Conservation (phyloP, 1,140 invertebrate species). For the Heliconius melpomene region DNA sequence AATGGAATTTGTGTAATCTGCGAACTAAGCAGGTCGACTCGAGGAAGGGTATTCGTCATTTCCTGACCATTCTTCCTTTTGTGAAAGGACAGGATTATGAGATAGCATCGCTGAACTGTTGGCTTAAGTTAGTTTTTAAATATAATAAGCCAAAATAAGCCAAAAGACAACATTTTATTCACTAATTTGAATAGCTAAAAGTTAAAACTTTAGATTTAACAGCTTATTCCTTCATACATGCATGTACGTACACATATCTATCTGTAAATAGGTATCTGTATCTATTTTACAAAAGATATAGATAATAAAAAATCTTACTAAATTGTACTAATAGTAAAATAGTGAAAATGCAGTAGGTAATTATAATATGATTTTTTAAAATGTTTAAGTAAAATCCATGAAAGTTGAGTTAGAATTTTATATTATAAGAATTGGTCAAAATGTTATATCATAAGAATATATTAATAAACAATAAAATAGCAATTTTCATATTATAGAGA, state of each 20-base stretch:
- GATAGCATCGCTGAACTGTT: constrained; percentile 14
- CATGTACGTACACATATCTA: not conserved
- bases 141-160: constrained; percentile 7
- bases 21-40: constrained; percentile 30
- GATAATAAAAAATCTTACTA: too few relatives aligned
- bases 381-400: too few relatives aligned
- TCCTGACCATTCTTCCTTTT: constrained; percentile 47
- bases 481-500: too few relatives aligned
- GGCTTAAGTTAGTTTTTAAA: constrained; percentile 10
- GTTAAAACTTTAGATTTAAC: not conserved
- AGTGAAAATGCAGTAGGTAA: too few relatives aligned
- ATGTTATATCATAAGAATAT: too few relatives aligned
- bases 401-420: too few relatives aligned
- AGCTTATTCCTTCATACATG: not conserved
- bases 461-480: too few relatives aligned
- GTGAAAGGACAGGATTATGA: constrained; percentile 9
- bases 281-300: too few relatives aligned
- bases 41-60: constrained; percentile 58
- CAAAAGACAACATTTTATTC: not conserved
- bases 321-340: too few relatives aligned
- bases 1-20: constrained; percentile 49
- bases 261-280: not conserved
- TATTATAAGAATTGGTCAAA: too few relatives aligned
- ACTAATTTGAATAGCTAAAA: constrained; percentile 2
- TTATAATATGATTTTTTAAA: too few relatives aligned